Evolutionary conservation across 2,113 vertebrate genomes (phyloP).

Genomic region (Tychaedon coryphoeus): DNA sequence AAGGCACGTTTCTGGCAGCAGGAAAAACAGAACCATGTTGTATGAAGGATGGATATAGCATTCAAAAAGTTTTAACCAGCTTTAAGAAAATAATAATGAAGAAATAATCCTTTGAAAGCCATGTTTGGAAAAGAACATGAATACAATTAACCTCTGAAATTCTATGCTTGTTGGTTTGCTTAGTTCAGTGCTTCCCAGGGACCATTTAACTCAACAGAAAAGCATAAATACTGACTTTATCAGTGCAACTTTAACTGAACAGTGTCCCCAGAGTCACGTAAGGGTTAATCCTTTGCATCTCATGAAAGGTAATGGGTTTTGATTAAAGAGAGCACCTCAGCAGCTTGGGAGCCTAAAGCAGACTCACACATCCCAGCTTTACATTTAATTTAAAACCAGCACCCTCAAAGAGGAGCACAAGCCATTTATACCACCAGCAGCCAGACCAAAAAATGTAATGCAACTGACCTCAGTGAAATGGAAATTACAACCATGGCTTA

Average conservation of each 20-base stretch:
- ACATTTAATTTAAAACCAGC: constrained; percentile 42
- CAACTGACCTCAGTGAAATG: constrained; percentile 38
- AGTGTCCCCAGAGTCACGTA: not conserved
- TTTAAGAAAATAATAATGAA: not conserved
- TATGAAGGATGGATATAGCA: not conserved
- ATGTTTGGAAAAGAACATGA: constrained; percentile 24
- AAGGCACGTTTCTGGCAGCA: not conserved
- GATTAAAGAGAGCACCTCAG: constrained; percentile 11
- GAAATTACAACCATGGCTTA: constrained; percentile 7
- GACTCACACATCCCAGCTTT: not conserved
- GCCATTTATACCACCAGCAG: constrained; percentile 13
- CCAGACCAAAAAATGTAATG: constrained; percentile 17
- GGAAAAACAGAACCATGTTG: not conserved
- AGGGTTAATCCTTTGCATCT: constrained; percentile 48
- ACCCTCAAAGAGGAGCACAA: constrained; percentile 23
- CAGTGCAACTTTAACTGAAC: not conserved
- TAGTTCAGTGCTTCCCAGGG: not conserved
- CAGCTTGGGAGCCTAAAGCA: not conserved
- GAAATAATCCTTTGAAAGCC: constrained; percentile 38
- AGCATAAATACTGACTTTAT: not conserved
- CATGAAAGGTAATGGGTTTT: constrained; percentile 31
- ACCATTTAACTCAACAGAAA: constrained; percentile 24
- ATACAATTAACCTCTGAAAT: constrained; percentile 60
- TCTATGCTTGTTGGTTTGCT: constrained; percentile 17
- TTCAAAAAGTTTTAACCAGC: not conserved